Conservation (phyloP, 2,113 vertebrate species). For the Budorcas taxicolor region DNA sequence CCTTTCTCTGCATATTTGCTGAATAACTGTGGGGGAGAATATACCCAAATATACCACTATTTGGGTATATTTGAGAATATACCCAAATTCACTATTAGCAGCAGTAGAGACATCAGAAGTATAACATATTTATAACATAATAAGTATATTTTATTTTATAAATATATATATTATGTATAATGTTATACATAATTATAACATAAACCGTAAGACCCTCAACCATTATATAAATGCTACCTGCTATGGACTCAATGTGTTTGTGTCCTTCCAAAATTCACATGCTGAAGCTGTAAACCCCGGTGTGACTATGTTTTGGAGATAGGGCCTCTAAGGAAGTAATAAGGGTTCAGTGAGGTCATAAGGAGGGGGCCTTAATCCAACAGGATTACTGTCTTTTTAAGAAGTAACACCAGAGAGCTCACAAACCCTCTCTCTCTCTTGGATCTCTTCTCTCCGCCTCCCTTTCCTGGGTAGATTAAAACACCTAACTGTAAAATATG, state of each 20-base stretch:
- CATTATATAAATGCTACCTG: conserved; percentile 5
- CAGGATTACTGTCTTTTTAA: neutral
- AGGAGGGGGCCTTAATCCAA: neutral
- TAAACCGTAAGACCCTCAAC: neutral
- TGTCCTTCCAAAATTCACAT: neutral
- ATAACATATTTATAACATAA: neutral
- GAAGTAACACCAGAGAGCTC: neutral
- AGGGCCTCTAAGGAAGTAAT: neutral
- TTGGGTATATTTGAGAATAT: neutral
- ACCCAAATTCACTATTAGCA: neutral
- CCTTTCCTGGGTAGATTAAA: neutral
- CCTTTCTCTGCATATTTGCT: neutral
- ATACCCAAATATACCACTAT: neutral
- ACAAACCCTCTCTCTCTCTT: neutral
- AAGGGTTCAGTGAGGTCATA: neutral
- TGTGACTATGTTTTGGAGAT: neutral
- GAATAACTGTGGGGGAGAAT: neutral
- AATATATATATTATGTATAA: neutral
- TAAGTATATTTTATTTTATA: neutral
- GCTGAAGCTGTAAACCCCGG: neutral
- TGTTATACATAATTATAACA: neutral
- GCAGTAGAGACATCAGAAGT: neutral
- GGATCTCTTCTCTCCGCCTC: neutral
- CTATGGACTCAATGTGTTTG: neutral
- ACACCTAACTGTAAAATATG: neutral